Evolutionary conservation across 2,113 vertebrate genomes (phyloP).

Genomic region (Hydrolagus affinis): DNA sequence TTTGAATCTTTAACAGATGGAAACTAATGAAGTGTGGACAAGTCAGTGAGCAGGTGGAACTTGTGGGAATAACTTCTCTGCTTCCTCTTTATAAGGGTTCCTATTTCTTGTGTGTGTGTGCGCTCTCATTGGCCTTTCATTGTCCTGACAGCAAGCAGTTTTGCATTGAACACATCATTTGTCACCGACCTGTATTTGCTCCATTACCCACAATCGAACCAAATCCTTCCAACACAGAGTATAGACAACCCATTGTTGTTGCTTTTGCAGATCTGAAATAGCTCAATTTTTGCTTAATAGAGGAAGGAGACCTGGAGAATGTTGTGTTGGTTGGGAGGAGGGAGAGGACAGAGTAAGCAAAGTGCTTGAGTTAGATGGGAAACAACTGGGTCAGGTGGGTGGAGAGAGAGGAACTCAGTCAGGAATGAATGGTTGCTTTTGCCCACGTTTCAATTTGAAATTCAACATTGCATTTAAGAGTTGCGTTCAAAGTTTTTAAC

Average conservation of each 20-base stretch:
- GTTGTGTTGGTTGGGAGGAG: background rate
- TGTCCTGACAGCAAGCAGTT: conserved; percentile 30
- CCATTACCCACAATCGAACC: conserved; percentile 31
- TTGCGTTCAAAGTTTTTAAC: background rate
- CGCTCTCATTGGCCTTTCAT: conserved; percentile 35
- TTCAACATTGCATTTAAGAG: background rate
- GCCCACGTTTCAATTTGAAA: background rate
- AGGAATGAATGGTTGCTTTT: background rate
- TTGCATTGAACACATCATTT: conserved; percentile 44
- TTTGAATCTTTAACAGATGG: conserved; percentile 36
- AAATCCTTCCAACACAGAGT: conserved; percentile 20
- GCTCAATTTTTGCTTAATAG: background rate
- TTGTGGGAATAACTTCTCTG: background rate
- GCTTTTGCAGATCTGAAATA: conserved; percentile 19
- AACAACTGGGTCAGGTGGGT: no score
- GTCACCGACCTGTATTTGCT: conserved; percentile 39
- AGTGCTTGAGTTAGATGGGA: no score
- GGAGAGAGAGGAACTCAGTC: background rate
- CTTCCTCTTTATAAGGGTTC: background rate
- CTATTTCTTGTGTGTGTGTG: background rate
- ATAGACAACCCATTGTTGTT: conserved; percentile 27
- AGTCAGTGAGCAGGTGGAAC: conserved; percentile 31
- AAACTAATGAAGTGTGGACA: conserved; percentile 44
- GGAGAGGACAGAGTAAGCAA: no score
- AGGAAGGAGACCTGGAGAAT: background rate